Conservation (phyloP, 2,888 invertebrate species). For the Eilema griseolum region DNA sequence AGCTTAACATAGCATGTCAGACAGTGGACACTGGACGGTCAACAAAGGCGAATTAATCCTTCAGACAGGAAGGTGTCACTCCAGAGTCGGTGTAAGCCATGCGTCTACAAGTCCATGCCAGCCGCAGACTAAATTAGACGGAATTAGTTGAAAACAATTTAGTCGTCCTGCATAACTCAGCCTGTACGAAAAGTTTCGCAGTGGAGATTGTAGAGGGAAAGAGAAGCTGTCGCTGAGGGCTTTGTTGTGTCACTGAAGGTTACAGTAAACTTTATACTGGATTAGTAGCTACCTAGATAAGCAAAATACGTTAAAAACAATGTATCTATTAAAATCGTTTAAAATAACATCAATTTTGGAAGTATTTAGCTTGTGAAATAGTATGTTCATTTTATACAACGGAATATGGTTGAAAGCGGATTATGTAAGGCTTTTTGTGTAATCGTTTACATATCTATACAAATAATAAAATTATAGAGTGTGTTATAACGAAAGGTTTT, state of each 20-base stretch:
- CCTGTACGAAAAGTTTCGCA: conserved; percentile 58
- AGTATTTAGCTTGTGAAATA: too few species aligned
- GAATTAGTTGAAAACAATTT: conserved; percentile 73
- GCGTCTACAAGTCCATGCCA: conserved; percentile 51
- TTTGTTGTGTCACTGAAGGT: conserved; percentile 53
- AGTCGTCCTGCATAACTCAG: conserved; percentile 61
- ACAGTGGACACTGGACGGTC: conserved; percentile 52
- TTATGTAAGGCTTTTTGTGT: too few species aligned
- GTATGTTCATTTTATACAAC: too few species aligned
- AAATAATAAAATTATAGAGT: too few species aligned
- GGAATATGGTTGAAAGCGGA: too few species aligned
- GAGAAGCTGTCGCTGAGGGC: conserved; percentile 40
- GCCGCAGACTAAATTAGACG: conserved; percentile 67
- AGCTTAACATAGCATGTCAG: conserved; percentile 51
- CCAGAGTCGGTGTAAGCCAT: conserved; percentile 57
- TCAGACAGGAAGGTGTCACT: conserved; percentile 63
- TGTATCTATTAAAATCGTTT: conserved; percentile 23
- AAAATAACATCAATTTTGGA: too few species aligned
- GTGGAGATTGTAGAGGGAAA: conserved; percentile 31
- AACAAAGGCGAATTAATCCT: conserved; percentile 70
- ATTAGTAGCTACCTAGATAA: conserved; percentile 44
- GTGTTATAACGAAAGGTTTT: too few species aligned
- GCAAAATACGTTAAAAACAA: conserved; percentile 10
- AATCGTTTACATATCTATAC: too few species aligned
- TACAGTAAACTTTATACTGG: conserved; percentile 50